Base-by-base conservation (phyloP, 64 coral and sea anemone species). In the Pachyseris speciosa region DNA sequence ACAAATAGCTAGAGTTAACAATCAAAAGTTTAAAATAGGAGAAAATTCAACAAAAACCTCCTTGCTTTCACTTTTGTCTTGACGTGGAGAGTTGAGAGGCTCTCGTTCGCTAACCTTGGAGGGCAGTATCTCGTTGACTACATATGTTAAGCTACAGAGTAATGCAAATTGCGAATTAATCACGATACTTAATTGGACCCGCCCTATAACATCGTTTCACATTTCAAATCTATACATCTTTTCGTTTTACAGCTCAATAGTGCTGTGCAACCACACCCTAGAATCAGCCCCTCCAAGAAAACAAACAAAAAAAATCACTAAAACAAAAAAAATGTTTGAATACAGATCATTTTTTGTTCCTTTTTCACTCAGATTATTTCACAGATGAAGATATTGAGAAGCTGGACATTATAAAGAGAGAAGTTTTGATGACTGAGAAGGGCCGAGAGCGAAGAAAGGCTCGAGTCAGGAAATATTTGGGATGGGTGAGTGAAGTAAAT, bases 401-500 rank as follows among this genome's bases (percentile, higher is more conserved):
- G 31, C 30, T 79, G 48, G 28, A 59, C 47, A 53, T 9, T 79
- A 79, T 79, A 34, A 33, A 20, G 6, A 22, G 11, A 10, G 16
- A 53, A 36, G 75, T 79, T 31, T 20, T 79, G 29, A 17, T 79
- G 30, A 9, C 75, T 4, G 50, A 37, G 9, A 37, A 30, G 28
- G n/a, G 7, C 32, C 30, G 49, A 57, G 48, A 55, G 30, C 75
- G 2, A 30, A 47, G 75, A 34, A 79, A 79, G 37, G 75, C 5
- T 1, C 75, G 29, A 4, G 48, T 79, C 19, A 55, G 6, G 10
- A 79, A 79, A 9, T 79, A 79, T 22, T 5, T 55, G 49, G 17
- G 31, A 37, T 79, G 75, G 75, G 75, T 79, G 19, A 79, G 75
- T 79, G 7, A 74, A 32, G 27, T n/a, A n/a, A n/a, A n/a, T n/a